Conservation (phyloP, 2,113 vertebrate genomes). For the Bos indicus region DNA sequence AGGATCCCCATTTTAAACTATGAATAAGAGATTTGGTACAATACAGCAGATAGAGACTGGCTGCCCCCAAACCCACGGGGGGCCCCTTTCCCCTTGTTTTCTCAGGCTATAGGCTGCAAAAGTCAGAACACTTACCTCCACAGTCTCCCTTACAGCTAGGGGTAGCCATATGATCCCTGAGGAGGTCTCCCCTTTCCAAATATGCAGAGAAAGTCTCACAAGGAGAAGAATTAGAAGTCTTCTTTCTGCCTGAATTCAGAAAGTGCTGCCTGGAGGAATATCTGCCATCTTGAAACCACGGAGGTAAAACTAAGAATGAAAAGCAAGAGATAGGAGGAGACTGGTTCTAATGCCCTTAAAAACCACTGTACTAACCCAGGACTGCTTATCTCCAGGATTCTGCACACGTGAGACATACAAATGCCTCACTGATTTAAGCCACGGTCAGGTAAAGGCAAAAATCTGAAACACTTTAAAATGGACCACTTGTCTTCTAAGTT, state of each 20-base stretch:
- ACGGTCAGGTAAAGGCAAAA: neutral
- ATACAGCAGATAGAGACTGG: neutral
- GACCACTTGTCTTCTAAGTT: neutral
- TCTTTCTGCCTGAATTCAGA: constrained; percentile 5
- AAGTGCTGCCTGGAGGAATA: neutral
- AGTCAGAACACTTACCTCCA: neutral
- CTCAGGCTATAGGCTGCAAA: neutral
- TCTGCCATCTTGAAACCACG: neutral
- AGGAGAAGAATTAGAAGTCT: neutral
- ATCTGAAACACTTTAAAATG: neutral
- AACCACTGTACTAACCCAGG: neutral
- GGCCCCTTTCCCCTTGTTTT: neutral
- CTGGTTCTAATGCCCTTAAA: neutral
- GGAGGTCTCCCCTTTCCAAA: neutral
- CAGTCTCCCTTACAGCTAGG: neutral
- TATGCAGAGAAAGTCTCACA: neutral
- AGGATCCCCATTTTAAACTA: neutral
- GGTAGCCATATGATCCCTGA: neutral
- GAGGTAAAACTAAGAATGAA: neutral
- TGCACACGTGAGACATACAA: neutral
- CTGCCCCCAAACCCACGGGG: neutral
- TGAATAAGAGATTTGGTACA: neutral
- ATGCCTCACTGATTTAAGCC: neutral
- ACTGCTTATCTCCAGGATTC: neutral
- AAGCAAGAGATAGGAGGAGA: neutral